Conservation (phyloP, 2,888 invertebrate species). For the Caenorhabditis sp. region DNA sequence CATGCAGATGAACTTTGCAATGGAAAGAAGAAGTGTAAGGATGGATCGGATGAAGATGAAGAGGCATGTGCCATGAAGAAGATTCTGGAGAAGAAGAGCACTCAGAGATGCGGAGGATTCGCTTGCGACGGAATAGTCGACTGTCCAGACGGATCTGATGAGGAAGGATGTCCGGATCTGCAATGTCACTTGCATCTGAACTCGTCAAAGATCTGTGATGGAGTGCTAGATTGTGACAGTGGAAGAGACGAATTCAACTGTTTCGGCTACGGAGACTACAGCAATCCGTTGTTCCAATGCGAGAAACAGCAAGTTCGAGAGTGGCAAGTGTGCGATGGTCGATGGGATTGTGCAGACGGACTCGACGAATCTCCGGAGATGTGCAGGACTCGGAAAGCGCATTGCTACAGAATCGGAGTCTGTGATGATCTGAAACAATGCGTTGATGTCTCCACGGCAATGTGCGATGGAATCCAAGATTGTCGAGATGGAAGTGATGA, state of each 20-base stretch:
- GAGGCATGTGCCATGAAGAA: conserved; percentile 84
- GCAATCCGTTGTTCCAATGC: conserved; percentile 32
- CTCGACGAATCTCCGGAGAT: conserved; percentile 70
- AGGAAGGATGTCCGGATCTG: conserved; percentile 48
- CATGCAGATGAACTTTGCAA: conserved; percentile 89
- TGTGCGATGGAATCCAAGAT: conserved; percentile 86
- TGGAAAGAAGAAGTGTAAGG: conserved; percentile 89
- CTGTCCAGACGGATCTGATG: conserved; percentile 72
- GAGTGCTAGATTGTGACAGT: conserved; percentile 65
- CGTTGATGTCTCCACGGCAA: conserved; percentile 23
- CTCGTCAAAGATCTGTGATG: conserved; percentile 61
- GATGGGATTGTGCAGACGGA: conserved; percentile 86
- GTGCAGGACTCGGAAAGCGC: conserved; percentile 28
- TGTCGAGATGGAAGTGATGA: conserved; percentile 87
- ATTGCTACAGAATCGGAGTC: conserved; percentile 28
- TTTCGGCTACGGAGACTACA: conserved; percentile 10
- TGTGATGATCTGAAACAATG: conserved; percentile 48
- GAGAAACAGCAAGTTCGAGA: conserved; percentile 25
- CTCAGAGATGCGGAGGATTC: conserved; percentile 35
- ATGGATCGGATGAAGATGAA: conserved; percentile 89
- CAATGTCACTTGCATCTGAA: conserved; percentile 44
- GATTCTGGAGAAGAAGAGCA: conserved; percentile 9
- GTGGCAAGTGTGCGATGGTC: conserved; percentile 86
- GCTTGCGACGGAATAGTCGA: conserved; percentile 71
- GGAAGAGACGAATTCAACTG: conserved; percentile 63